Base-by-base conservation (phyloP, 2,113 vertebrate genomes). In the Oryzias melastigma region DNA sequence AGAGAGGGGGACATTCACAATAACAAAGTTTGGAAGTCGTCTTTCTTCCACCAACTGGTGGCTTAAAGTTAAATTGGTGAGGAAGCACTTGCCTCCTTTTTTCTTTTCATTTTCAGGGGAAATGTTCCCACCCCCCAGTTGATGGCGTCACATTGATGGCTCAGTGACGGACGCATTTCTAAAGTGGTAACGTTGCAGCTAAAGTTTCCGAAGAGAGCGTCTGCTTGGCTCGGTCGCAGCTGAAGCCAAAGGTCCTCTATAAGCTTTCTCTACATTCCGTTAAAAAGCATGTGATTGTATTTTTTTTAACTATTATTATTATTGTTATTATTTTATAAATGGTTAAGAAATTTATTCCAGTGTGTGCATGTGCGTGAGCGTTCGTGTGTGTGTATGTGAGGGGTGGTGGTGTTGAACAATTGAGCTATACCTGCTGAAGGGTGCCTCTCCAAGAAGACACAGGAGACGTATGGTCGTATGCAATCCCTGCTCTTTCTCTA, bases 221-320 rank as follows among this genome's bases (percentile, higher is more conserved):
- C 61, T 55, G 63, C 53, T 66, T 27, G 59, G 69, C 53, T 68
- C 44, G 45, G 61, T 61, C 68, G 73, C 69, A 20, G 53, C 77
- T 77, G 17, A 50, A 65, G 50, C 59, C 29, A 58, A 74, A 77
- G 60, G 62, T 86, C 82, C 84, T 56, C 47, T 73, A 67, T 85
- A 75, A 82, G 71, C 73, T 88, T 85, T 88, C 82, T 88, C 77
- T 80, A 88, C 88, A 89, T 90, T 91, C 86, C 90, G 68, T 88
- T 85, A 85, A 59, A 81, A 85, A 87, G 87, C 84, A 87, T 86
- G 88, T 75, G 87, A 88, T 85, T 88, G 87, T 88, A 83, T 56
- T 80, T 80, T 73, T 35, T 54, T 63, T n/a, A n/a, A n/a, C n/a
- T n/a, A n/a, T n/a, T n/a, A n/a, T n/a, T n/a, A n/a, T n/a, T n/a